phyloP scores from a whole-genome alignment of 2,888 invertebrate species.

The Synergus laeviventris region DNA sequence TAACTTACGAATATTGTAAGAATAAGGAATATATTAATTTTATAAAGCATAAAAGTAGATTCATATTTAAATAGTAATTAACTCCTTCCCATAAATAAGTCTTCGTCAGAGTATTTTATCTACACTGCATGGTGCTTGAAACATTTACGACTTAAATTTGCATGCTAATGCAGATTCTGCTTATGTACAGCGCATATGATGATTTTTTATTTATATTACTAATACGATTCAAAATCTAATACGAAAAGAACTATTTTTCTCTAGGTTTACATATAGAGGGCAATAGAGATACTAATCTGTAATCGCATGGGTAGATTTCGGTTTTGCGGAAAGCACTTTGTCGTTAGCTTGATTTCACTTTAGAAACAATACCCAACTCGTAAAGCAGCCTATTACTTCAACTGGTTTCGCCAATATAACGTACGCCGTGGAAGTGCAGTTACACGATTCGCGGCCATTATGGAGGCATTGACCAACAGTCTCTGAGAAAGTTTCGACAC shows the following conservation, averaged over 20 bases:
- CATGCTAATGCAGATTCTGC: neutral
- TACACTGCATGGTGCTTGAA: neutral
- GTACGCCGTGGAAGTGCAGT: slow-evolving; percentile 50
- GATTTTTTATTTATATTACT: neutral
- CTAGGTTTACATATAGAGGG: neutral
- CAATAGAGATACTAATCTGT: neutral
- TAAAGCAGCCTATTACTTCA: slow-evolving; percentile 33
- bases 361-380: slow-evolving; percentile 21
- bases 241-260: neutral
- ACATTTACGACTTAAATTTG: neutral
- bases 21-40: neutral
- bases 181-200: neutral
- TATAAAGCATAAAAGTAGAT: neutral
- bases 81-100: neutral
- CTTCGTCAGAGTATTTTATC: neutral
- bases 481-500: slow-evolving; percentile 57
- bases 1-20: neutral
- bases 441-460: slow-evolving; percentile 57
- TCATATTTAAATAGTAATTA: neutral
- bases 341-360: slow-evolving; percentile 32
- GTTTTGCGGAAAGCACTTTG: slow-evolving; percentile 4
- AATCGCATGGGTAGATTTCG: neutral
- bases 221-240: no score
- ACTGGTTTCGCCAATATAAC: slow-evolving; percentile 35
- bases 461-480: slow-evolving; percentile 56